Evolutionary conservation across 2,888 invertebrate genomes (phyloP), one percentile per base, ranked within the genome.

Genomic region (Abrostola tripartita): DNA sequence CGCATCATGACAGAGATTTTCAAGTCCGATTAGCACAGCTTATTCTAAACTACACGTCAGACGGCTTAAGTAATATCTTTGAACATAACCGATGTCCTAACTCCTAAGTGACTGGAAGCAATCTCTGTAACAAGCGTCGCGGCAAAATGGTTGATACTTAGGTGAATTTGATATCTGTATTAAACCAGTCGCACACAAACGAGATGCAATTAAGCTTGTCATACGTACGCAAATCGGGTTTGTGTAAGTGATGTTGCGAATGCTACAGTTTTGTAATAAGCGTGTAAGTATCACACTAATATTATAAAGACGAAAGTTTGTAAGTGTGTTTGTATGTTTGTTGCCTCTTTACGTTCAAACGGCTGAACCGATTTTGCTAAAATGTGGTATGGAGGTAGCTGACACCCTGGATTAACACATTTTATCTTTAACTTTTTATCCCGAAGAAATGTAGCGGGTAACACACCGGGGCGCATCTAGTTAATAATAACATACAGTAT

Each of bases 51-150:
- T 24, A 24, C 35, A 36, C 11, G 37, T 52, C 11, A 9, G 37
- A 52, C 10, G 7, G 9, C 38, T 57, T 60, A 40, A 55, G 36
- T 47, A 44, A 58, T 56, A 61, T 54, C 44, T 55, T 47, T n/a
- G 14, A 58, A 50, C 58, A 61, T 68, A 57, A 54, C n/a, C 12
- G 40, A 14, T 72, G 54, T 62, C 38, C 0, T 49, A 72, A 61
- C 68, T 11, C 42, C 24, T 24, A 24, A 24, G 24, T 53, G 41
- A 71, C 47, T 59, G 38, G 12, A 41, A 61, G 51, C 56, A 63
- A 74, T 70, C 57, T 66, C 44, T 12, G n/a, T 67, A 66, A 70
- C 67, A 62, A 65, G 14, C 50, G 52, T 62, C 12, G 56, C 57
- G 52, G 53, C 50, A 10, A 42, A 37, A 36, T 44, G 12, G 50